These are phyloP conservation scores for Rhinoraja longicauda DNA, from an alignment of 2,797 vertebrate genomes.

Conservation along the genomic window DNA sequence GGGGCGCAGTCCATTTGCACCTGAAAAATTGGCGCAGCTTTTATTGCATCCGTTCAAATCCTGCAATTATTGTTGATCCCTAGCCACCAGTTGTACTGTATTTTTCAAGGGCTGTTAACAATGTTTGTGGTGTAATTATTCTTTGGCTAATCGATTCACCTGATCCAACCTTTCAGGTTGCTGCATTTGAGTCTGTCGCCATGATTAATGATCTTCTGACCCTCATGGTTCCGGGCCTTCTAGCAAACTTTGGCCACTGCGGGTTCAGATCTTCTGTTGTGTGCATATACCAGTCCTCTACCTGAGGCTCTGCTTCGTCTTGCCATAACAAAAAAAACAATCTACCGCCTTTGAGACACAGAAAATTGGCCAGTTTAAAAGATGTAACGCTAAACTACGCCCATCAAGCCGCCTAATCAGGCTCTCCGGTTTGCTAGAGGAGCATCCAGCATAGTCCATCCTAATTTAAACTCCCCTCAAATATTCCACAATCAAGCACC, in stretches of 20 bases:
- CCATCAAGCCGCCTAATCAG: slow-evolving; percentile 32
- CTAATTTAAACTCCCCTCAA: slow-evolving; percentile 30
- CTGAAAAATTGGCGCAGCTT: background rate
- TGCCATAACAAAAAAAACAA: slow-evolving; percentile 26
- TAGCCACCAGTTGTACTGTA: slow-evolving; percentile 8
- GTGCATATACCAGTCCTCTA: slow-evolving; percentile 28
- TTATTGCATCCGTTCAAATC: background rate
- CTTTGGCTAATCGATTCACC: slow-evolving; percentile 37
- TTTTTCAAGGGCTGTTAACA: slow-evolving; percentile 37
- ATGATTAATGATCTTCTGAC: slow-evolving; percentile 35
- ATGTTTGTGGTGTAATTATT: slow-evolving; percentile 32
- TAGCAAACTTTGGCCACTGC: slow-evolving; percentile 35
- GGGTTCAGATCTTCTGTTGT: slow-evolving; percentile 35
- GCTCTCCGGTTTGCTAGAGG: slow-evolving; percentile 32
- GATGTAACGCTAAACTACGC: slow-evolving; percentile 34
- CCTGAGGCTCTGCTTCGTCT: slow-evolving; percentile 33
- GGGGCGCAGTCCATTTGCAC: background rate
- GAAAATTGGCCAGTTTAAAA: slow-evolving; percentile 33
- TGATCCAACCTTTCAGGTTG: slow-evolving; percentile 37
- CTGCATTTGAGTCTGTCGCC: slow-evolving; percentile 34
- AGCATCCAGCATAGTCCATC: slow-evolving; percentile 25
- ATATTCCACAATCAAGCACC: slow-evolving; percentile 35
- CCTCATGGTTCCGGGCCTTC: slow-evolving; percentile 33
- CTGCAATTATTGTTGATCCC: slow-evolving; percentile 14
- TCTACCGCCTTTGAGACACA: slow-evolving; percentile 33